Evolutionary conservation across 2,888 invertebrate species (phyloP).

Genomic region (Nysson spinosus): DNA sequence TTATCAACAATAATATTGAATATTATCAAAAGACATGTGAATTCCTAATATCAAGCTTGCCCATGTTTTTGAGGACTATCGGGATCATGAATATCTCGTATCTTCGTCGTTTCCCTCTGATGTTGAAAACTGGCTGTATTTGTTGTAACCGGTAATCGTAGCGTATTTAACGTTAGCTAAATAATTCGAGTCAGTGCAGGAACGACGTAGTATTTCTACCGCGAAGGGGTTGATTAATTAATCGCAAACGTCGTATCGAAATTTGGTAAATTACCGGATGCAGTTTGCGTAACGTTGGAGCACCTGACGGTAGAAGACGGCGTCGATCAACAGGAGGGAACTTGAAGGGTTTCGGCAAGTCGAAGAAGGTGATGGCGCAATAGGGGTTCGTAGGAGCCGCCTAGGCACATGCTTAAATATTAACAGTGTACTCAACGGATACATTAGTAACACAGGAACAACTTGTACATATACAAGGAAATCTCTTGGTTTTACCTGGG

Average conservation of each 20-base stretch:
- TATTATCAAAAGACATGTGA: too few relatives aligned
- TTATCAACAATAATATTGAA: too few relatives aligned
- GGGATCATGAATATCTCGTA: too few relatives aligned
- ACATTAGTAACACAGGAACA: conserved; percentile 65
- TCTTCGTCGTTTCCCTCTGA: too few relatives aligned
- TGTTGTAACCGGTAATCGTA: too few relatives aligned
- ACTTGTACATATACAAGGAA: conserved; percentile 44
- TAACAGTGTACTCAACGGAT: conserved; percentile 68
- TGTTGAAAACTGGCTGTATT: too few relatives aligned
- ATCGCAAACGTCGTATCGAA: conserved; percentile 54
- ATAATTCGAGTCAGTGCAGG: background rate
- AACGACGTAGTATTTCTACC: background rate
- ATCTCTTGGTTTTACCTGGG: conserved; percentile 54
- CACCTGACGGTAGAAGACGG: conserved; percentile 44
- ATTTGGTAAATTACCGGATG: conserved; percentile 55
- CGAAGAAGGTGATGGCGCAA: conserved; percentile 34
- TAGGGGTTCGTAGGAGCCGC: conserved; percentile 31
- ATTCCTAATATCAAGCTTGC: too few relatives aligned
- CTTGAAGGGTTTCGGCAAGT: conserved; percentile 61
- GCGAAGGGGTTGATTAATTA: conserved; percentile 52
- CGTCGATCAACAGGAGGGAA: conserved; percentile 55
- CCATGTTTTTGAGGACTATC: too few relatives aligned
- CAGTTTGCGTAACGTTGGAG: conserved; percentile 50
- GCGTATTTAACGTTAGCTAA: background rate
- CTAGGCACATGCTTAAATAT: conserved; percentile 64